These are phyloP conservation scores for Hypomecis atomaria DNA, from an alignment of 2,888 invertebrate species.

Conservation along the genomic window DNA sequence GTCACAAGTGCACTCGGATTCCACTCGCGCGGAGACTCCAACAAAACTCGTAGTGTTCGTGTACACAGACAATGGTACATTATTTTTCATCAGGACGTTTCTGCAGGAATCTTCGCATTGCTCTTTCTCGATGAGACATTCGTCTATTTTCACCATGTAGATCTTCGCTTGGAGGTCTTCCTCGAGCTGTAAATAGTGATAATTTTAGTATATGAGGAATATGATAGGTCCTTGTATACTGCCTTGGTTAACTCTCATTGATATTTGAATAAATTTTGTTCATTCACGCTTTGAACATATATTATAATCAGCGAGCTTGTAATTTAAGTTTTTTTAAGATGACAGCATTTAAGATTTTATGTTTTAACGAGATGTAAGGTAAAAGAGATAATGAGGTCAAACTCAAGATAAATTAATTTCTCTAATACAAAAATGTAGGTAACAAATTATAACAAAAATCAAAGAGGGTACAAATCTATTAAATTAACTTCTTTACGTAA, in stretches of 20 bases:
- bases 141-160: slow-evolving; percentile 95
- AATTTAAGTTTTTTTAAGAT: no score
- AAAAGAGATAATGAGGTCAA: no score
- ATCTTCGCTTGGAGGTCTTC: slow-evolving; percentile 89
- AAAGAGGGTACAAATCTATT: no score
- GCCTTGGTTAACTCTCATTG: slow-evolving; percentile 9
- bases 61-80: slow-evolving; percentile 92
- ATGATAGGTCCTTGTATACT: not conserved
- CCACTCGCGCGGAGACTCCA: slow-evolving; percentile 93
- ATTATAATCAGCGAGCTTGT: no score
- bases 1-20: slow-evolving; percentile 90
- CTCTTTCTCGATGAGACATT: slow-evolving; percentile 91
- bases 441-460: no score
- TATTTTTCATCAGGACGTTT: slow-evolving; percentile 90
- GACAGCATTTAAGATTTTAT: no score
- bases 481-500: no score
- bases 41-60: slow-evolving; percentile 98
- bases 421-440: no score
- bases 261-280: not conserved
- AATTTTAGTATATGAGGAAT: slow-evolving; percentile 1
- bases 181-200: slow-evolving; percentile 82
- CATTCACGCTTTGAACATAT: not conserved
- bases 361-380: no score
- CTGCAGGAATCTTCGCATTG: slow-evolving; percentile 91
- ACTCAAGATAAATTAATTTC: no score